Conservation (phyloP, 2,113 vertebrate genomes). For the Rhea pennata region DNA sequence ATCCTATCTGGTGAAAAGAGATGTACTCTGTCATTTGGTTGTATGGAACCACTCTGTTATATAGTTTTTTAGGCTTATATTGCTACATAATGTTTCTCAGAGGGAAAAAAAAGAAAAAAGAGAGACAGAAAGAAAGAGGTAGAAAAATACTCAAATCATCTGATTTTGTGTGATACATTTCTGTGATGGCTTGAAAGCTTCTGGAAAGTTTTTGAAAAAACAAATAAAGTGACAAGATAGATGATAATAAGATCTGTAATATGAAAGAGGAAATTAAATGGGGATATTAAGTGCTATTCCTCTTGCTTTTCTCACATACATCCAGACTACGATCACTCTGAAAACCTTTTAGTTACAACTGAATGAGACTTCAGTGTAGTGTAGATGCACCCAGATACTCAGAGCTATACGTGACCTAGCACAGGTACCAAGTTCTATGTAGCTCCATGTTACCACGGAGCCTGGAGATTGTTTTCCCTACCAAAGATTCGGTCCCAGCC, state of each 20-base stretch:
- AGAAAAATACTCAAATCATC: neutral
- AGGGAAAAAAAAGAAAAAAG: too few species aligned
- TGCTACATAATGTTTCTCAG: neutral
- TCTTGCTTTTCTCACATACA: neutral
- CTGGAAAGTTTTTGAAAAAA: neutral
- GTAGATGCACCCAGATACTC: neutral
- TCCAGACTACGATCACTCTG: neutral
- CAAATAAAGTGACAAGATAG: neutral
- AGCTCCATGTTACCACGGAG: neutral
- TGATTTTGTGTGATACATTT: neutral
- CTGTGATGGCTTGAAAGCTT: neutral
- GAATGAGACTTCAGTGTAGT: neutral
- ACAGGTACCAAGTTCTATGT: neutral
- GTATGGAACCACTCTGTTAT: neutral
- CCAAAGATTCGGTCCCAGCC: neutral
- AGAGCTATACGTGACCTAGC: neutral
- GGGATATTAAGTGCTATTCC: neutral
- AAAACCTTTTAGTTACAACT: neutral
- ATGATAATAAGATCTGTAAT: neutral
- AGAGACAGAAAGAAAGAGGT: neutral
- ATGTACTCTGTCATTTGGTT: neutral
- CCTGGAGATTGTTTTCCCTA: neutral
- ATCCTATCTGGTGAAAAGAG: neutral
- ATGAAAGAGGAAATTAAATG: neutral
- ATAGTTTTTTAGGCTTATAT: neutral